Evolutionary conservation across 2,797 vertebrate species (phyloP), one percentile per base, ranked within the genome.

Genomic region (Acanthurus lineatus): DNA sequence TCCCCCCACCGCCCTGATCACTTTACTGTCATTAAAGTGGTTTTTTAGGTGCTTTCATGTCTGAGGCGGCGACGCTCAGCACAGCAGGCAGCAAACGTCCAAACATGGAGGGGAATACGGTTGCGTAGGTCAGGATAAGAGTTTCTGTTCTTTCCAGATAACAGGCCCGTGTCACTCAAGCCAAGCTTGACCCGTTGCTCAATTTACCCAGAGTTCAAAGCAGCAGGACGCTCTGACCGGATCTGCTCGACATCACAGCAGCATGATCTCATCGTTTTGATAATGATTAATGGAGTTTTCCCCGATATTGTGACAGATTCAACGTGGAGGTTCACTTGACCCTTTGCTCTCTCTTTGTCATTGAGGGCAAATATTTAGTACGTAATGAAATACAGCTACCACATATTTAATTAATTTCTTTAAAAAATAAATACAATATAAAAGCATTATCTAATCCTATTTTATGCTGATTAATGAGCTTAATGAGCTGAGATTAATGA

Each of bases 221-320:
- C 59, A 40, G 49, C 2, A 4, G 82, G 90, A 89, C 84, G 79
- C 1, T 57, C 28, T 83, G 90, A 93, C 81, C 78, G 73, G 8
- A 60, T 65, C 64, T 32, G 40, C 9, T 8, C 17, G 56, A 28
- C 9, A 49, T 44, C 66, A 73, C 49, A 65, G 64, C 53, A 12
- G 0, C 28, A 85, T 90, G 85, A 91, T 64, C 69, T 87, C 87
- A 88, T 86, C 57, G 63, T 68, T 73, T 77, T 45, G 83, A 15
- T 67, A 91, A 83, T 93, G 89, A 94, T 92, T 93, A 86, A 93
- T 82, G 60, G 57, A 63, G 5, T 9, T 62, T 69, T 17, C 44
- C 44, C 59, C 56, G 67, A 68, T 65, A 63, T 78, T 16, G 40
- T 68, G 70, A 74, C 72, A 67, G n/a, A 35, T 20, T 52, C 8